A percentile compares a stretch with the other conserved stretches of the same genome.
Conservation (phyloP, 23 tunicate species). For the Trididemnum nubilum region DNA sequence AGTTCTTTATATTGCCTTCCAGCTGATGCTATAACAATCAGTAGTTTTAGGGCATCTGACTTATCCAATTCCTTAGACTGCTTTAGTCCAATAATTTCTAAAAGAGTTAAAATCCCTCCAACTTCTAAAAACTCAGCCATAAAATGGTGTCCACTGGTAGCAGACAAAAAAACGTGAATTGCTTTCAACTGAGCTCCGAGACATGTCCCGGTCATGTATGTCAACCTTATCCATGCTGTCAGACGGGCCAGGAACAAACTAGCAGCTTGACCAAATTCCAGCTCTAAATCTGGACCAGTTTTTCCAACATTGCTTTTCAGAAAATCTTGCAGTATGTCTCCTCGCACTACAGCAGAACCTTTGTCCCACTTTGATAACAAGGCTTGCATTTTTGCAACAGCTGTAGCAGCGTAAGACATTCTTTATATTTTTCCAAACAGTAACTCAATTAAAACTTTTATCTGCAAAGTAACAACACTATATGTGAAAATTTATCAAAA, state of each 20-base stretch:
- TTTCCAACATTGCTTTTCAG: conserved; percentile 66
- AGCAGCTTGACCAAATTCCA: conserved; percentile 80
- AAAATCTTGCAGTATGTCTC: conserved; percentile 68
- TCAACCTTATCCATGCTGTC: conserved; percentile 86
- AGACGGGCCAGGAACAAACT: conserved; percentile 82
- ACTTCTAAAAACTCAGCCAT: conserved; percentile 95
- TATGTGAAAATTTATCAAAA: too few species aligned
- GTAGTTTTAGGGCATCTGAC: conserved; percentile 56
- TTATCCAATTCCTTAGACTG: conserved; percentile 75
- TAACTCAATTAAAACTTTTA: too few species aligned
- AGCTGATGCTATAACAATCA: conserved; percentile 65
- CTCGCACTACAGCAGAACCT: conserved; percentile 64
- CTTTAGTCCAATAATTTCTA: conserved; percentile 81
- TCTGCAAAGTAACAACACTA: too few species aligned
- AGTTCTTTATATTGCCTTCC: conserved; percentile 94
- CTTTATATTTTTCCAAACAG: too few species aligned
- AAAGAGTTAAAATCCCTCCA: conserved; percentile 91
- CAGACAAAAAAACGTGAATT: conserved; percentile 67
- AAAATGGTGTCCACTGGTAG: conserved; percentile 88
- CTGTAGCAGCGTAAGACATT: conserved; percentile 68
- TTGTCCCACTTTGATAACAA: conserved; percentile 73
- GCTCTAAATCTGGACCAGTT: conserved; percentile 87
- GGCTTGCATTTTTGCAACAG: conserved; percentile 65
- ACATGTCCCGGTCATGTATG: conserved; percentile 78
- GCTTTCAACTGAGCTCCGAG: conserved; percentile 75